Conservation (phyloP, 2,888 invertebrate species). For the Phalangium opilio region DNA sequence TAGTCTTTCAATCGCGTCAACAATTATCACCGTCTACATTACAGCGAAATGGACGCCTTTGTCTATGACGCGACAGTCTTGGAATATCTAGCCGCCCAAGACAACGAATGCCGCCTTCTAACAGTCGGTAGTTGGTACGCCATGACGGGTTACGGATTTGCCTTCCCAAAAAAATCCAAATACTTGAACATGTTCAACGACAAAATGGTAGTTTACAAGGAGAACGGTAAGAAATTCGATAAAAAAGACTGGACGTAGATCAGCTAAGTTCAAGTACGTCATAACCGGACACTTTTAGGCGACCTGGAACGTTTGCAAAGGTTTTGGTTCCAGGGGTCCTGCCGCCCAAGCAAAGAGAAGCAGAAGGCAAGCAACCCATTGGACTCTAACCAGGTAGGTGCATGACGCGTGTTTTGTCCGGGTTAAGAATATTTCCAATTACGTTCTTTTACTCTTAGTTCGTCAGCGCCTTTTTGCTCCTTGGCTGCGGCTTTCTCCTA, state of each 20-base stretch:
- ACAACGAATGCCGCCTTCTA: constrained; percentile 63
- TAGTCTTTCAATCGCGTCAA: too few relatives aligned
- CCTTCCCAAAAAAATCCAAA: constrained; percentile 88
- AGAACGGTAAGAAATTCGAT: constrained; percentile 59
- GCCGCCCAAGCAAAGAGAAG: constrained; percentile 69
- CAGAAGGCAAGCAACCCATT: constrained; percentile 45
- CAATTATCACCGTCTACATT: constrained; percentile 11
- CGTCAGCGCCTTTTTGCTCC: constrained; percentile 84
- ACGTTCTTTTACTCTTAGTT: too few relatives aligned
- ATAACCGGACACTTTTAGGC: constrained; percentile 41
- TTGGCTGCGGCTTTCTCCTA: constrained; percentile 84
- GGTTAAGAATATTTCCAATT: too few relatives aligned
- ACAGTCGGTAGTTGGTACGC: constrained; percentile 80
- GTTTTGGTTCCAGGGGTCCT: constrained; percentile 94
- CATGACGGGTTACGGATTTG: constrained; percentile 95
- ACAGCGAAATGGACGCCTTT: constrained; percentile 80
- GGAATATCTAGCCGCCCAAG: constrained; percentile 86
- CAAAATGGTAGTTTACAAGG: constrained; percentile 67
- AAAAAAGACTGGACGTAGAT: too few relatives aligned
- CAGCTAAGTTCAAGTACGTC: too few relatives aligned
- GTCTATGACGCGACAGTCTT: constrained; percentile 97
- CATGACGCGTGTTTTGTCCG: too few relatives aligned
- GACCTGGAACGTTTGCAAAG: constrained; percentile 79
- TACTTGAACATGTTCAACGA: constrained; percentile 85
- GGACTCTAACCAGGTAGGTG: constrained; percentile 42